Conservation (phyloP, 2,888 invertebrate genomes). For the Lycocerus yunnanus region DNA sequence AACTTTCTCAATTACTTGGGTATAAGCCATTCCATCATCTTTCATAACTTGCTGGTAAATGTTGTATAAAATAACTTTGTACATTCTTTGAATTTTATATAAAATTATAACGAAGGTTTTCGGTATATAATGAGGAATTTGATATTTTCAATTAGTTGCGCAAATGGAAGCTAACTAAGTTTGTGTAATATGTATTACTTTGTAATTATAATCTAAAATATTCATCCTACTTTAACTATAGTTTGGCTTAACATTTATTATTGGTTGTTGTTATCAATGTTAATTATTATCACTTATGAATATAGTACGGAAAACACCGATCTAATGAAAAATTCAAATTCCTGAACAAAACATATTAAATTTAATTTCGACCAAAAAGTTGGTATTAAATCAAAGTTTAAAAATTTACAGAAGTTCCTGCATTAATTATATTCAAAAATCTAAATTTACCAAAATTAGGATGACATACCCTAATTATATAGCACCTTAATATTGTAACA, state of each 20-base stretch:
- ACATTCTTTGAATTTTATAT: not conserved
- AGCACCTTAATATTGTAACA: too few species aligned
- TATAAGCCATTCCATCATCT: not conserved
- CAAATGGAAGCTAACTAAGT: slow-evolving; percentile 13
- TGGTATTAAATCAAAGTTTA: too few species aligned
- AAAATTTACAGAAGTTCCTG: too few species aligned
- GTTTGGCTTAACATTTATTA: slow-evolving; percentile 3
- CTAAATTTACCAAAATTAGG: too few species aligned
- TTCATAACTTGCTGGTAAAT: not conserved
- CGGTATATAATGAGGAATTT: not conserved
- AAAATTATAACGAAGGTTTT: not conserved
- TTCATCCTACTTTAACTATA: not conserved
- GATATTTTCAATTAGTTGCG: slow-evolving; percentile 5
- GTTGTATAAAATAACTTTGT: not conserved
- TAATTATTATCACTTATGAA: too few species aligned
- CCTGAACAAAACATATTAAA: too few species aligned
- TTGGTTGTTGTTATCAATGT: not conserved
- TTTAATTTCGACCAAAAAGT: too few species aligned
- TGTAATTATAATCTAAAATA: slow-evolving; percentile 14
- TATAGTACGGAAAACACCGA: too few species aligned
- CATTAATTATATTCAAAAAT: too few species aligned
- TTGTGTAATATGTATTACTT: slow-evolving; percentile 6
- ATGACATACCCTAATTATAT: too few species aligned
- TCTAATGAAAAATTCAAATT: too few species aligned
- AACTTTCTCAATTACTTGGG: not conserved